Evolutionary conservation across 2,113 vertebrate genomes (phyloP).

Genomic region (Psilopogon haemacephalus): DNA sequence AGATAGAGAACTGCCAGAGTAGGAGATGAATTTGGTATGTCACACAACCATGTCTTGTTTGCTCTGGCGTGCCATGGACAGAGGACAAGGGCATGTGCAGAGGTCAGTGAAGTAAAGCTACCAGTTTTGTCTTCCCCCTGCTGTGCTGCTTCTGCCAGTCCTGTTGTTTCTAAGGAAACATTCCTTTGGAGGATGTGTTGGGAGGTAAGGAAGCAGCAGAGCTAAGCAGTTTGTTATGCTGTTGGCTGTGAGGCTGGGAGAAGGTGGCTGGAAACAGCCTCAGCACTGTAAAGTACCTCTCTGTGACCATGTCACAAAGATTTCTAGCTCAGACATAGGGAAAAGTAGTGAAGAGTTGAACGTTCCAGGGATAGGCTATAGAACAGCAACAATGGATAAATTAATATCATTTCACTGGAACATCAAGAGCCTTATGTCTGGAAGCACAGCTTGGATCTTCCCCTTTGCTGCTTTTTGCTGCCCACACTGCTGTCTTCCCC

Average conservation of each 20-base stretch:
- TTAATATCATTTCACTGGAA: no score
- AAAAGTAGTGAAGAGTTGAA: no score
- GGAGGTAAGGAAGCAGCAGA: neutral
- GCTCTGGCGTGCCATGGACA: neutral
- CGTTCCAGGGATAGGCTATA: no score
- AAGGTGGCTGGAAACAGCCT: neutral
- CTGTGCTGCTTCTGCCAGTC: neutral
- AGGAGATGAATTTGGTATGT: neutral
- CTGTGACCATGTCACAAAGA: no score
- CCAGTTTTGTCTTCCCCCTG: neutral
- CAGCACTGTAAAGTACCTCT: neutral
- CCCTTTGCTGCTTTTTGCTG: no score
- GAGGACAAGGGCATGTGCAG: neutral
- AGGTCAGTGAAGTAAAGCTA: neutral
- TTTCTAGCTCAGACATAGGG: no score
- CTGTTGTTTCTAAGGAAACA: neutral
- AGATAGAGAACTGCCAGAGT: neutral
- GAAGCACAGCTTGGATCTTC: no score
- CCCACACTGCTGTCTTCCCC: no score
- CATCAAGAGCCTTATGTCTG: no score
- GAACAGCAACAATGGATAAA: no score
- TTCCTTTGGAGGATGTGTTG: neutral
- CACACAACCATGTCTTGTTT: neutral
- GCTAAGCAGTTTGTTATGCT: neutral
- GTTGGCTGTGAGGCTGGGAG: neutral